Base-by-base conservation (phyloP, 1,140 invertebrate species). In the Lordiphosa mommai region DNA sequence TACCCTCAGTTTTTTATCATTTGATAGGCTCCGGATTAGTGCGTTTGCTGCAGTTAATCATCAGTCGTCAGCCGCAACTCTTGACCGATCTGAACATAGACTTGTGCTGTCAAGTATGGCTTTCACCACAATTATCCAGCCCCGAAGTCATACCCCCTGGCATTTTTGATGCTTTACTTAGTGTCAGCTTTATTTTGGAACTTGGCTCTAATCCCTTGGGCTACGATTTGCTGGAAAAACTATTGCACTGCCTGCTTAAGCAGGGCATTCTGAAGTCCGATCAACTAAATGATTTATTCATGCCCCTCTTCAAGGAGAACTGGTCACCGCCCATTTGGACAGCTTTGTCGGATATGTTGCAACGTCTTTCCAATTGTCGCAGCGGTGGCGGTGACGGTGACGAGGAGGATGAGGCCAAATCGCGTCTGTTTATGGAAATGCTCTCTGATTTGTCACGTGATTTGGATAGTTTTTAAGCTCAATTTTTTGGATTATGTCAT, bases 341-440 rank as follows among this genome's bases (percentile, higher is more conserved):
- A 8, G 61, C 50, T 8, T 64, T 89, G 4, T 88, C 87, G 0
- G 55, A 65, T 29, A 32, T 88, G 4, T 47, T 88, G 7, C 55
- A 70, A 34, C 29, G 58, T 12, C 49, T 87, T 5, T 72, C 79
- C 1, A 38, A 72, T 8, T 34, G 55, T 6, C 29, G 40, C 1
- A 36, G 20, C 41, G 32, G 36, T 16, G 20, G 14, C 36, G 37
- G 38, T 13, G 20, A 14, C 7, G 36, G 4, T n/a, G n/a, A n/a
- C n/a, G n/a, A 10, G 20, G 72, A 87, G 6, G 70, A 86, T 27
- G 76, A 69, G 32, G 63, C 44, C 12, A 87, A 74, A 30, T 88
- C 73, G 2, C 69, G 82, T 48, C 70, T 88, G 5, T 87, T 89
- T 30, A 88, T 88, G 86, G 88, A 89, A 61, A 58, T 88, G 55